These are phyloP conservation scores for Reticulitermes speratus DNA, from an alignment of 1,140 invertebrate genomes.

Conservation along the genomic window DNA sequence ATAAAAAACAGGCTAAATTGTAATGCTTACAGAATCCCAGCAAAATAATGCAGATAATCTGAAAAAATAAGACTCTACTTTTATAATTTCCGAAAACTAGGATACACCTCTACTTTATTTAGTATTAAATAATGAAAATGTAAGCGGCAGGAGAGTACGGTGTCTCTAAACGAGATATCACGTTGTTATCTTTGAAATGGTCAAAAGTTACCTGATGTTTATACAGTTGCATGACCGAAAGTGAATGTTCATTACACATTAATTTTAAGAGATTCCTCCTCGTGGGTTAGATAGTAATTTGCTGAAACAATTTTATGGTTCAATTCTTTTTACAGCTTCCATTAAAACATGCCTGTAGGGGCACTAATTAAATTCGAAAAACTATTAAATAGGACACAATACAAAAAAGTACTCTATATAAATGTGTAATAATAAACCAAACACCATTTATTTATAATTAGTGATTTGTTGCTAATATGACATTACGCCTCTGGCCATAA, in stretches of 20 bases:
- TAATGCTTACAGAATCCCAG: no score
- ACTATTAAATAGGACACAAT: neutral
- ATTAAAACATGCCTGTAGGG: neutral
- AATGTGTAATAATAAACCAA: neutral
- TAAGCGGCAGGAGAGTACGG: no score
- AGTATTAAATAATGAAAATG: no score
- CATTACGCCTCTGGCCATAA: neutral
- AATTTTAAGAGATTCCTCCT: neutral
- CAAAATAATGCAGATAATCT: no score
- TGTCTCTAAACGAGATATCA: no score
- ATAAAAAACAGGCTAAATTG: no score
- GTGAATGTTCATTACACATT: neutral
- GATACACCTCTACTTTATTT: no score
- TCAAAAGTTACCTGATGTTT: no score
- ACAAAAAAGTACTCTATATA: neutral
- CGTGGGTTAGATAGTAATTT: neutral
- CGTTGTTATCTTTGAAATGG: no score
- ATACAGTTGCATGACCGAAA: neutral
- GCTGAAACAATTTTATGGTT: neutral
- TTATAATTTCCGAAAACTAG: no score
- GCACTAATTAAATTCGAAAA: neutral
- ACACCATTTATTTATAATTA: neutral
- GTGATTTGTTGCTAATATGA: neutral
- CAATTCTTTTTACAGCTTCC: neutral
- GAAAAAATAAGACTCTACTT: no score